Percentiles rank a stretch among this genome's conserved stretches.
These are phyloP conservation scores for Tauraco erythrolophus DNA, from an alignment of 2,113 vertebrate genomes.

Conservation along the genomic window DNA sequence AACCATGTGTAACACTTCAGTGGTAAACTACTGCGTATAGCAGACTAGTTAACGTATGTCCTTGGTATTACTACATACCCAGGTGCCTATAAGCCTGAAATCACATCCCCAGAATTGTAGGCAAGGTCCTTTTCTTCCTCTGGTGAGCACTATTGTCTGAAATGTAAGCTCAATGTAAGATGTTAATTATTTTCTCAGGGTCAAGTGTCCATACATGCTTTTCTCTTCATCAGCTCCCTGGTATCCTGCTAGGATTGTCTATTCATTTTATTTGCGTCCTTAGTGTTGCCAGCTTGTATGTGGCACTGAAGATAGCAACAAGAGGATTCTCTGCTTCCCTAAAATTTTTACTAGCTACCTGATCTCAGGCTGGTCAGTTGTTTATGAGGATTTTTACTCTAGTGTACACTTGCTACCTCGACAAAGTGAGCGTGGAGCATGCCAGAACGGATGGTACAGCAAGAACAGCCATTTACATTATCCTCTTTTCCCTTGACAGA, in stretches of 20 bases:
- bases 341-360: background rate
- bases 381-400: background rate
- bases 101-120: background rate
- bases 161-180: background rate
- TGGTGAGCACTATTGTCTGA: background rate
- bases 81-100: background rate
- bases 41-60: background rate
- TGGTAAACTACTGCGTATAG: background rate
- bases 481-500: background rate
- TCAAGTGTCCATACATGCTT: background rate
- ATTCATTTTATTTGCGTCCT: background rate
- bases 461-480: background rate
- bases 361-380: background rate
- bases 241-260: background rate
- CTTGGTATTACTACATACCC: background rate
- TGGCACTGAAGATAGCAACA: background rate
- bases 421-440: background rate
- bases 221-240: background rate
- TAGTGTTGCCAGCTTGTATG: background rate
- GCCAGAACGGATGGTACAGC: background rate
- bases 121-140: background rate
- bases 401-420: background rate
- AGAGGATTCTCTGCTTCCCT: background rate
- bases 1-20: rapidly evolving
- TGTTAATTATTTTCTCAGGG: background rate